Evolutionary conservation across 2,888 invertebrate species (phyloP).

Genomic region (Chloroclystis v-ata): DNA sequence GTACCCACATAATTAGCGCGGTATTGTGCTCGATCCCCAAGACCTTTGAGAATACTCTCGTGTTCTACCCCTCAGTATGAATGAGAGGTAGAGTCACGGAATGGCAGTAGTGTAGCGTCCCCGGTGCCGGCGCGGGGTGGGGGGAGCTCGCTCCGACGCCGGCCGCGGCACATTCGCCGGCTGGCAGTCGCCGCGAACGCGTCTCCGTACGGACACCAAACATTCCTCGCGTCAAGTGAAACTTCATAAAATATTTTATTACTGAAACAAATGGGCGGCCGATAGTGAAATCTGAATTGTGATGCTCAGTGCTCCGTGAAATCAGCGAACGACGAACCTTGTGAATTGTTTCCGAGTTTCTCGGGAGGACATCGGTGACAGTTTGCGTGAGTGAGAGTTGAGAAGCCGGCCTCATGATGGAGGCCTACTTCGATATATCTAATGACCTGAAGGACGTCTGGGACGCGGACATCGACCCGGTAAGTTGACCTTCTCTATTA

Average conservation of each 20-base stretch:
- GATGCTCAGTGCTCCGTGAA: conserved; percentile 60
- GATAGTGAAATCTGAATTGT: conserved; percentile 70
- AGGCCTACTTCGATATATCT: conserved; percentile 86
- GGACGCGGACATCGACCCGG: conserved; percentile 90
- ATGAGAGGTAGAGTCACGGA: conserved; percentile 49
- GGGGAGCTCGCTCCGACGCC: conserved; percentile 34
- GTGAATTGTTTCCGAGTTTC: conserved; percentile 31
- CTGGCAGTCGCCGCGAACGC: conserved; percentile 49
- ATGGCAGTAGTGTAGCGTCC: conserved; percentile 5
- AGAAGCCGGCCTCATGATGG: conserved; percentile 78
- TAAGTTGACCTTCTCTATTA: conserved; percentile 77
- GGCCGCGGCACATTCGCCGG: conserved; percentile 60
- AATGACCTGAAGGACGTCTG: conserved; percentile 87
- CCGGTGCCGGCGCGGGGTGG: conserved; percentile 24
- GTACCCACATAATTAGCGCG: conserved; percentile 46
- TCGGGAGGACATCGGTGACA: conserved; percentile 59
- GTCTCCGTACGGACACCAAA: conserved; percentile 33
- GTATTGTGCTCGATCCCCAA: conserved; percentile 50
- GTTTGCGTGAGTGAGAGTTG: conserved; percentile 57
- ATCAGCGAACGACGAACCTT: conserved; percentile 33
- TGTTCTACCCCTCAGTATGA: conserved; percentile 67
- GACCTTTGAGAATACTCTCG: conserved; percentile 22
- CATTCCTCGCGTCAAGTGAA: conserved; percentile 68
- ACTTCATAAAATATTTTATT: conserved; percentile 58
- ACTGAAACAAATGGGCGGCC: conserved; percentile 67